These are phyloP conservation scores for Odontocerum albicorne DNA, from an alignment of 2,888 invertebrate species.

Conservation along the genomic window DNA sequence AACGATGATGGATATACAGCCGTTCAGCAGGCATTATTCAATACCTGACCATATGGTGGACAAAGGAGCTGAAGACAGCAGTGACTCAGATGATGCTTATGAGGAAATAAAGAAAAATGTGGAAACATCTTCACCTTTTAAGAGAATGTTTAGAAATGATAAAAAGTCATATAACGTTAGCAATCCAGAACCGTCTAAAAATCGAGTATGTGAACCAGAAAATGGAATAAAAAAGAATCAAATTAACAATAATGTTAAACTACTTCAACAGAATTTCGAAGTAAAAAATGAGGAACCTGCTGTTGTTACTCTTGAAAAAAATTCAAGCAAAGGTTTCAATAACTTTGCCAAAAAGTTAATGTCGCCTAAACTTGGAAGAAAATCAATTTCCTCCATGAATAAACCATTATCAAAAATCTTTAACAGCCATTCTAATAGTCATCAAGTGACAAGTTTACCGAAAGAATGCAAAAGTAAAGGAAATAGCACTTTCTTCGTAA, in stretches of 20 bases:
- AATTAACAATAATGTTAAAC: slow-evolving; percentile 27
- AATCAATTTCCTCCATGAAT: slow-evolving; percentile 26
- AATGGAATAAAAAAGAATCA: slow-evolving; percentile 25
- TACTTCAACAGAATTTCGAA: slow-evolving; percentile 32
- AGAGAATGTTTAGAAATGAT: slow-evolving; percentile 29
- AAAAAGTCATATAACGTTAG: slow-evolving; percentile 30
- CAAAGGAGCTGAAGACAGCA: slow-evolving; percentile 19
- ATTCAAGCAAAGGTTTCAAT: slow-evolving; percentile 26
- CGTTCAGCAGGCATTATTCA: slow-evolving; percentile 47
- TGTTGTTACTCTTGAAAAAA: slow-evolving; percentile 16
- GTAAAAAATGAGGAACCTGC: slow-evolving; percentile 12
- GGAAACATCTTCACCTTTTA: slow-evolving; percentile 22
- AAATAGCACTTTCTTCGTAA: slow-evolving; percentile 34
- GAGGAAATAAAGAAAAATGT: slow-evolving; percentile 28
- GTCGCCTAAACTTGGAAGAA: slow-evolving; percentile 51
- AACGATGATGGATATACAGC: slow-evolving; percentile 39
- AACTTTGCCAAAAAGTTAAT: slow-evolving; percentile 48
- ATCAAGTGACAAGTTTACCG: slow-evolving; percentile 3
- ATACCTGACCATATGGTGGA: slow-evolving; percentile 40
- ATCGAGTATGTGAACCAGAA: slow-evolving; percentile 14
- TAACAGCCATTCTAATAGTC: slow-evolving; percentile 15
- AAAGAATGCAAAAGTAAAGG: slow-evolving; percentile 30
- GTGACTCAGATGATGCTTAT: slow-evolving; percentile 29
- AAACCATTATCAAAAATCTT: slow-evolving; percentile 33
- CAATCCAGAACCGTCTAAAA: neutral